Percentiles rank a stretch among this genome's conserved stretches.
Evolutionary conservation across 2,113 vertebrate species (phyloP).

Genomic region (Epinephelus moara): DNA sequence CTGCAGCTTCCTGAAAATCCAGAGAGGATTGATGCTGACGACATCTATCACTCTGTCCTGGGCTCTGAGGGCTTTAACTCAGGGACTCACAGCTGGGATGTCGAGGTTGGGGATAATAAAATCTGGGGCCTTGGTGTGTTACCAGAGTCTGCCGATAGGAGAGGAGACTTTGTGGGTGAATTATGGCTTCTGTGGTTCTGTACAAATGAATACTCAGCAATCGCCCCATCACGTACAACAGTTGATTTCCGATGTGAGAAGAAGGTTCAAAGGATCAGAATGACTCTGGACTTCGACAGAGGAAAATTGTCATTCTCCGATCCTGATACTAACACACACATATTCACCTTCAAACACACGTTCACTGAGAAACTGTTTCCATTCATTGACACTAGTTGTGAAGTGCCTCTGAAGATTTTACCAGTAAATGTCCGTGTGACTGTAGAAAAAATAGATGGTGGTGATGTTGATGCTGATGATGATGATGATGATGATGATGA

Average conservation of each 20-base stretch:
- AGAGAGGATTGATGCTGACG: neutral
- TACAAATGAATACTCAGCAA: neutral
- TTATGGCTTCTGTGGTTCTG: neutral
- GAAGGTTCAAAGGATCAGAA: neutral
- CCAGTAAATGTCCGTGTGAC: neutral
- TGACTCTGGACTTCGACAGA: neutral
- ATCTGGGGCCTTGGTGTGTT: neutral
- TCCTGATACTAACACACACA: neutral
- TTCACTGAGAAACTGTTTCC: neutral
- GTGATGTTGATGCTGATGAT: neutral
- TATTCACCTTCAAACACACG: neutral
- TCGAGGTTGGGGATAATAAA: neutral
- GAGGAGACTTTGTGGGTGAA: neutral
- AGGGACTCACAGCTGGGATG: conserved; percentile 1
- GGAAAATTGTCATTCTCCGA: neutral
- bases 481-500: neutral
- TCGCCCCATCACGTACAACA: neutral
- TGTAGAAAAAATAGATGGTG: neutral
- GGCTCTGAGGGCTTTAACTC: neutral
- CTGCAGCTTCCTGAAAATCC: neutral
- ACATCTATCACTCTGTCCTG: neutral
- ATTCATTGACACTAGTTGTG: rapidly evolving
- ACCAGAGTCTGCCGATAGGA: neutral
- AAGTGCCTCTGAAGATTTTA: neutral
- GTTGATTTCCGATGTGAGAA: neutral